Evolutionary conservation across 92 coral and sea anemone genomes (phyloP).

Genomic region (Ricordea florida): DNA sequence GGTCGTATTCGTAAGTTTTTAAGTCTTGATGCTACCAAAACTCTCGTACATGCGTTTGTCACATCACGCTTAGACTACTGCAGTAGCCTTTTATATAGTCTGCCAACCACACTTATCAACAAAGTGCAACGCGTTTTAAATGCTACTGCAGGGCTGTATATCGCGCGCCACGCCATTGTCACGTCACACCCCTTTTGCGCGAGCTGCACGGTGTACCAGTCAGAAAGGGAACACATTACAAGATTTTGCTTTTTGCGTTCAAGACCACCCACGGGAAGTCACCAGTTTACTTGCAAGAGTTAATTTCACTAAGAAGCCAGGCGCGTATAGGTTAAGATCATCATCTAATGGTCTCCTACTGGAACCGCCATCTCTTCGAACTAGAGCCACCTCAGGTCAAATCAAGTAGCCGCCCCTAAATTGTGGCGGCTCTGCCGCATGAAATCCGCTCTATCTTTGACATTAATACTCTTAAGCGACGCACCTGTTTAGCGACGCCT

Average conservation of each 20-base stretch:
- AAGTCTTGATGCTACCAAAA: slow-evolving; percentile 16
- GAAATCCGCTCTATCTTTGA: neutral
- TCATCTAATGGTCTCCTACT: slow-evolving; percentile 7
- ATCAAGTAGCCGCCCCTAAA: no score
- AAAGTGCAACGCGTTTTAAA: neutral
- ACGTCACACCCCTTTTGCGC: slow-evolving; percentile 34
- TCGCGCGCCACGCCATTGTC: slow-evolving; percentile 29
- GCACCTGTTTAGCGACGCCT: neutral
- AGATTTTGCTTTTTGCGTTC: no score
- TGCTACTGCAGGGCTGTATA: slow-evolving; percentile 19
- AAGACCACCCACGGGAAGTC: no score
- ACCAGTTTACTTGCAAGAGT: no score
- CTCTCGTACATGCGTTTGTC: no score
- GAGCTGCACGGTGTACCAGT: slow-evolving; percentile 53
- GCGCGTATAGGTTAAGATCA: no score
- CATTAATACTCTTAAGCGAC: slow-evolving; percentile 7
- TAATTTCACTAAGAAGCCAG: neutral
- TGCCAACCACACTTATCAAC: neutral
- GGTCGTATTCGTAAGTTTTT: slow-evolving; percentile 4
- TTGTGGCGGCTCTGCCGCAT: no score
- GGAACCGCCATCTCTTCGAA: slow-evolving; percentile 1
- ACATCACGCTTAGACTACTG: slow-evolving; percentile 20
- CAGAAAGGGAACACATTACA: slow-evolving; percentile 10
- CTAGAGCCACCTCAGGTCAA: no score
- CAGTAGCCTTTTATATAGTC: slow-evolving; percentile 2